Evolutionary conservation across 2,797 vertebrate genomes (phyloP).

Genomic region (Microctenopoma stevenorrisi): DNA sequence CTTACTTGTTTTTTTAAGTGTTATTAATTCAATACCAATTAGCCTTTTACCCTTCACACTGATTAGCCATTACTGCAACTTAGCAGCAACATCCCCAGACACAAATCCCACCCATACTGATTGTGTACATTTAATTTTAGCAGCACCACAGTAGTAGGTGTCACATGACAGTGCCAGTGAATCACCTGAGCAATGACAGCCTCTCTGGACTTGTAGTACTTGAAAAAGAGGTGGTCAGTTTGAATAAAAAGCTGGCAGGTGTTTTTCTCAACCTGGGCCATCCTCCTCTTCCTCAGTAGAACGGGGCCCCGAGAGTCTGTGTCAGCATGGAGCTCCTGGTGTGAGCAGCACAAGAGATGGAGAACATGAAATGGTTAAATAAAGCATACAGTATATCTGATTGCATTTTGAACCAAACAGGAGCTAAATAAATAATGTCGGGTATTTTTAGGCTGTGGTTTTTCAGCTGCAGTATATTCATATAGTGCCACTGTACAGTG

Average conservation of each 20-base stretch:
- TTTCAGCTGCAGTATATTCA: slow-evolving; percentile 26
- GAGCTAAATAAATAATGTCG: slow-evolving; percentile 62
- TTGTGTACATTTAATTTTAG: slow-evolving; percentile 13
- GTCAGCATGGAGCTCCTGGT: slow-evolving; percentile 67
- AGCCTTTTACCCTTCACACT: background rate
- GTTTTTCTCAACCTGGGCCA: slow-evolving; percentile 93
- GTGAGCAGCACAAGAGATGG: slow-evolving; percentile 2
- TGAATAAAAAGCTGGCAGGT: slow-evolving; percentile 98
- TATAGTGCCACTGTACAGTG: slow-evolving; percentile 6
- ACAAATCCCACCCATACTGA: background rate
- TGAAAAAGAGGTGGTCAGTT: slow-evolving; percentile 96
- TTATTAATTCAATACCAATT: slow-evolving; percentile 12
- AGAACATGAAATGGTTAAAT: slow-evolving; percentile 48
- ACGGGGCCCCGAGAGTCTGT: slow-evolving; percentile 70
- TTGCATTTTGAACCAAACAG: slow-evolving; percentile 52
- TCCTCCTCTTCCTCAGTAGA: slow-evolving; percentile 91
- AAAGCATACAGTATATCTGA: slow-evolving; percentile 52
- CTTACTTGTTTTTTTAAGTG: background rate
- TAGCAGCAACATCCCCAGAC: slow-evolving; percentile 11
- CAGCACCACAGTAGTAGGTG: background rate
- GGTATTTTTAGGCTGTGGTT: slow-evolving; percentile 53
- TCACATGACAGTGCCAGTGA: background rate
- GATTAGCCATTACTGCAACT: slow-evolving; percentile 2
- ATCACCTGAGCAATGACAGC: slow-evolving; percentile 96
- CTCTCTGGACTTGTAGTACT: slow-evolving; percentile 95